These are phyloP conservation scores for Zaprionus bogoriensis DNA, from an alignment of 2,888 invertebrate genomes.

Conservation along the genomic window DNA sequence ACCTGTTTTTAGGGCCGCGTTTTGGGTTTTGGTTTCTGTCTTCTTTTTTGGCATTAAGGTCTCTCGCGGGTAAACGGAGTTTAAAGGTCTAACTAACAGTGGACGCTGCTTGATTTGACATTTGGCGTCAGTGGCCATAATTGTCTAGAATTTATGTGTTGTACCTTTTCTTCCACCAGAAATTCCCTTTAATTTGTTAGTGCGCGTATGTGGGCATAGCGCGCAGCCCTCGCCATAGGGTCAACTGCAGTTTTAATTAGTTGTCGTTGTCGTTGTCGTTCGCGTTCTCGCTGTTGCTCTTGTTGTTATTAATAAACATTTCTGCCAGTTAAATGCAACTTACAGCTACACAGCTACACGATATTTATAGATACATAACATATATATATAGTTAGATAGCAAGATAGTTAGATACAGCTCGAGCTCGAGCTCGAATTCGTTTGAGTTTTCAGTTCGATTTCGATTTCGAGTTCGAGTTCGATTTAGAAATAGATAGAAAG, in stretches of 20 bases:
- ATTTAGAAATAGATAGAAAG: conserved; percentile 22
- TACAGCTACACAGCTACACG: conserved; percentile 42
- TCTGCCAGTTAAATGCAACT: conserved; percentile 56
- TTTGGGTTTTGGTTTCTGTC: no score
- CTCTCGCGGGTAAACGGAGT: no score
- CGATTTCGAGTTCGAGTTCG: no score
- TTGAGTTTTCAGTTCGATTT: no score
- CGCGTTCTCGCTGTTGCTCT: conserved; percentile 29
- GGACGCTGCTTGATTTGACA: conserved; percentile 75
- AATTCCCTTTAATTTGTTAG: conserved; percentile 65
- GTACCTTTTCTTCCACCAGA: conserved; percentile 59
- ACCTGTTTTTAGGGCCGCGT: conserved; percentile 76
- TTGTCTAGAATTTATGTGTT: conserved; percentile 78
- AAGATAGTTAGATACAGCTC: conserved; percentile 19
- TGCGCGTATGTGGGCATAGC: conserved; percentile 59
- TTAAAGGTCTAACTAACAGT: conserved; percentile 76
- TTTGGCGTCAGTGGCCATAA: conserved; percentile 78
- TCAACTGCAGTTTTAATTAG: conserved; percentile 67
- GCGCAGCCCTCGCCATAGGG: conserved; percentile 14
- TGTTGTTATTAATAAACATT: conserved; percentile 66
- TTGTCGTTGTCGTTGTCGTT: conserved; percentile 29
- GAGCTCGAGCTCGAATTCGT: conserved; percentile 16
- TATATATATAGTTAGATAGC: conserved; percentile 13
- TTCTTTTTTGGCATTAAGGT: no score
- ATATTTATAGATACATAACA: conserved; percentile 5